Evolutionary conservation across 2,888 invertebrate genomes (phyloP), one percentile per base, ranked within the genome.

Genomic region (Busseola fusca): DNA sequence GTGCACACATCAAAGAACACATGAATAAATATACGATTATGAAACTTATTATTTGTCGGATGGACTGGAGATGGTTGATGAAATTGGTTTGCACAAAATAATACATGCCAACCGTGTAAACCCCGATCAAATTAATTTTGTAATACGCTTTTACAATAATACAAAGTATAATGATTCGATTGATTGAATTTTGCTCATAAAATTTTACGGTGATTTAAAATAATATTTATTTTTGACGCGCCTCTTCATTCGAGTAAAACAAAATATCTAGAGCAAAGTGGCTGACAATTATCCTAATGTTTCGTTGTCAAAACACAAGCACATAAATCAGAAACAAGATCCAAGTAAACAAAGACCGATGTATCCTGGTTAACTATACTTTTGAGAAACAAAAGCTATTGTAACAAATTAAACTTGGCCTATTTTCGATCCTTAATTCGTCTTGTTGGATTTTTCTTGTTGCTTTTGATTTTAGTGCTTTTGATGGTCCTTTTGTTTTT

Each of bases 321-420:
- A 30, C 34, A 69, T 78, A 71, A 72, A 81, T 84, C 76, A 76
- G 72, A 72, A 67, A 64, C 54, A 64, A 30, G 56, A 25, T 48
- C 27, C 45, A 37, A 58, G 69, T 73, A 82, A 79, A 82, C 72
- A 82, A 58, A 80, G 62, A 58, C 21, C 81, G 70, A 54, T 21
- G 2, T 52, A 40, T 50, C 52, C 40, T 82, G 66, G 76, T 48
- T 68, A 10, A 37, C 30, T 2, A 25, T 52, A 25, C 50, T 59
- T 62, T 45, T 45, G n/a, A 48, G 34, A 34, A 40, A 30, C 40
- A 63, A 73, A 25, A 27, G 3, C 12, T 6, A 21, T 1, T 0
- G 7, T 27, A 16, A 52, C 80, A 63, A 66, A 34, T 56, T 10
- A 37, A 37, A 57, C 25, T 56, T 66, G 75, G 70, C 12, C 76